Evolutionary conservation across 2,797 vertebrate genomes (phyloP).

Genomic region (Intellagama lesueurii): DNA sequence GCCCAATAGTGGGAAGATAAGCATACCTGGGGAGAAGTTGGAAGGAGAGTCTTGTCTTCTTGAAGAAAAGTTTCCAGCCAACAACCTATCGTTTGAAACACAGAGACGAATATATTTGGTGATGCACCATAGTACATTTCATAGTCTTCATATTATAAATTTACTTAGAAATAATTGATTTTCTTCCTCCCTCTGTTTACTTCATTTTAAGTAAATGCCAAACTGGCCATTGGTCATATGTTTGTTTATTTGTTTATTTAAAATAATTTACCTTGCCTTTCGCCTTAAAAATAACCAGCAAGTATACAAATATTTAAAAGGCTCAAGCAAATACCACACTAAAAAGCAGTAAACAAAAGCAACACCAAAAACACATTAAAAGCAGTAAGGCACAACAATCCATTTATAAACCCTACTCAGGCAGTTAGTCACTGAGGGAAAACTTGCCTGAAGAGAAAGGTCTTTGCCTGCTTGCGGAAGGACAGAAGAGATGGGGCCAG

Average conservation of each 20-base stretch:
- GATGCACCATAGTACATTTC: neutral
- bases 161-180: conserved; percentile 13
- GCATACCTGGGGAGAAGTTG: neutral
- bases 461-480: too few species aligned
- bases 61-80: neutral
- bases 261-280: too few species aligned
- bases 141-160: conserved; percentile 12
- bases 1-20: neutral
- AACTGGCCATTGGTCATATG: neutral
- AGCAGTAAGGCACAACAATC: too few species aligned
- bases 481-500: too few species aligned
- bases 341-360: too few species aligned
- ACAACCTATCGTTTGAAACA: neutral
- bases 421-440: too few species aligned
- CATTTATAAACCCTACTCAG: too few species aligned
- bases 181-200: neutral
- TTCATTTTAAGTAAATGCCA: neutral
- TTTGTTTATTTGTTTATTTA: neutral
- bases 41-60: neutral
- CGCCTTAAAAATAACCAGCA: too few species aligned
- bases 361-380: too few species aligned
- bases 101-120: neutral
- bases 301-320: too few species aligned
- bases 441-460: too few species aligned
- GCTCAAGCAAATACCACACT: too few species aligned